Evolutionary conservation across 2,888 invertebrate species (phyloP).

Genomic region (Folsomia manolachei): DNA sequence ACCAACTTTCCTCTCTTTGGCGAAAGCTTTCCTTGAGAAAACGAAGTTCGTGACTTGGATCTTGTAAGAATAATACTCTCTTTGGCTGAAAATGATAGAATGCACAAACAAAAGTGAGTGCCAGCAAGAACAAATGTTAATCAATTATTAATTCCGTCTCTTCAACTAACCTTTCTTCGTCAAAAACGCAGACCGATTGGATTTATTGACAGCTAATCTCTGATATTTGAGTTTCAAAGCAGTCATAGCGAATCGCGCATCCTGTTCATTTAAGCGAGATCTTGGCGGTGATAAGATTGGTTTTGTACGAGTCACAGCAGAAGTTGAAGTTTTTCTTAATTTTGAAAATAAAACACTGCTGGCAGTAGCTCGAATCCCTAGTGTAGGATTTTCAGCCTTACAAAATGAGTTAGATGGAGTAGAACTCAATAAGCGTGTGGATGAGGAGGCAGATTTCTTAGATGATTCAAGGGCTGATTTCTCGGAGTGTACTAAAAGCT

Average conservation of each 20-base stretch:
- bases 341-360: slow-evolving; percentile 17
- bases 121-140: not conserved
- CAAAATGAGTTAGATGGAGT: not conserved
- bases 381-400: slow-evolving; percentile 17
- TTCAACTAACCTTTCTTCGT: slow-evolving; percentile 46
- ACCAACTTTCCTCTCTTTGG: slow-evolving; percentile 3
- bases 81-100: slow-evolving; percentile 30
- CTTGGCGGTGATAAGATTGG: slow-evolving; percentile 33
- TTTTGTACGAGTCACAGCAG: not conserved
- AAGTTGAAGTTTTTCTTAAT: slow-evolving; percentile 14
- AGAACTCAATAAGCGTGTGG: no score
- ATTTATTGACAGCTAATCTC: slow-evolving; percentile 39
- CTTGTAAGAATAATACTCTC: slow-evolving; percentile 47
- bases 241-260: slow-evolving; percentile 49
- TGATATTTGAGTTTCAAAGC: slow-evolving; percentile 44
- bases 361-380: slow-evolving; percentile 16
- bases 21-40: not conserved
- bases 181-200: slow-evolving; percentile 39
- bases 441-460: not conserved
- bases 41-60: slow-evolving; percentile 40
- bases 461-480: not conserved
- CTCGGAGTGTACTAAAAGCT: not conserved
- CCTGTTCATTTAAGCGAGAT: slow-evolving; percentile 48
- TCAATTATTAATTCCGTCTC: slow-evolving; percentile 1
- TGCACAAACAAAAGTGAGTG: not conserved